Percentiles rank a stretch among this genome's conserved stretches.
phyloP scores from a whole-genome alignment of 2,113 vertebrate genomes.

The Phyllostomus discolor region DNA sequence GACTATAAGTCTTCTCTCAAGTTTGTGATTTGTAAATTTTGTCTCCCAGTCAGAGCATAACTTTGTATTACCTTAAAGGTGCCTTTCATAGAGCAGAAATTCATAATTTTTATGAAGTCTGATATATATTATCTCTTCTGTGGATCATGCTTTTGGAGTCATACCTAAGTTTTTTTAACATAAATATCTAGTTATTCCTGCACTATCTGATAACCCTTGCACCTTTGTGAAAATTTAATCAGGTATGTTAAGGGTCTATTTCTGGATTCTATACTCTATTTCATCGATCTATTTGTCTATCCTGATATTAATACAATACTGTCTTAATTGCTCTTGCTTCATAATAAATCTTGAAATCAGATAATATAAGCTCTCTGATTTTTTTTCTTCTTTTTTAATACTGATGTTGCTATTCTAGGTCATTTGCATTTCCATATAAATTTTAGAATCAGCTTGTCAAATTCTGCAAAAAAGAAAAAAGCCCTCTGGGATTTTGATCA shows the following conservation, averaged over 20 bases:
- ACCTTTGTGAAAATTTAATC: conserved; percentile 7
- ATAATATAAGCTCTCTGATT: neutral
- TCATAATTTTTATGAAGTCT: conserved; percentile 11
- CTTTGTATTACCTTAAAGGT: neutral
- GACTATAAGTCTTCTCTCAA: neutral
- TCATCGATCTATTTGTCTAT: neutral
- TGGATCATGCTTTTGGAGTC: neutral
- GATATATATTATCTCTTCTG: neutral
- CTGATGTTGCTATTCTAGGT: neutral
- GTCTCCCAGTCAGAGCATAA: neutral
- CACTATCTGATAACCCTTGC: neutral
- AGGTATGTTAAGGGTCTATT: neutral
- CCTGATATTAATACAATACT: neutral
- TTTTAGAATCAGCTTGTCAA: conserved; percentile 19
- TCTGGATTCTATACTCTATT: conserved; percentile 5
- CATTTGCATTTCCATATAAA: conserved; percentile 3
- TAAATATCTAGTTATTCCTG: neutral
- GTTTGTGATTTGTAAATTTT: neutral
- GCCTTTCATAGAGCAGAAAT: neutral
- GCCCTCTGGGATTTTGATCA: conserved; percentile 1
- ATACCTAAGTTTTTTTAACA: neutral
- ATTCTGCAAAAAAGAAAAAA: neutral
- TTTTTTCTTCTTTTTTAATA: neutral
- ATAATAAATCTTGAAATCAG: conserved; percentile 19
- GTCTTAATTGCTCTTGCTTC: neutral